phyloP scores from a whole-genome alignment of 2,113 vertebrate genomes.

The Galeopterus variegatus region DNA sequence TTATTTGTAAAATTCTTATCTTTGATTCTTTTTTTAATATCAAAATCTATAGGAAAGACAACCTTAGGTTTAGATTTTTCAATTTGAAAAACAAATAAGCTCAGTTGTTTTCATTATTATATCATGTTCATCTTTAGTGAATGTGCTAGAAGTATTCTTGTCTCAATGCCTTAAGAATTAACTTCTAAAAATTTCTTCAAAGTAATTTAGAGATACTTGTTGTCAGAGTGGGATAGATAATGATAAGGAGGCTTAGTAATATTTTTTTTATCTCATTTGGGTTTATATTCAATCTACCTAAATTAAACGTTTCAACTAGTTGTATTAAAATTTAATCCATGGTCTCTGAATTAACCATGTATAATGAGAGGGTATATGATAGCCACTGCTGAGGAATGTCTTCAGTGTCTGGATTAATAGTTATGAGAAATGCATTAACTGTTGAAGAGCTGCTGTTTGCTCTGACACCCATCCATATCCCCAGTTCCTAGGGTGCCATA shows the following conservation, averaged over 20 bases:
- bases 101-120: not conserved
- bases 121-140: not conserved
- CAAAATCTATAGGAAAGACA: not conserved
- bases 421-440: not conserved
- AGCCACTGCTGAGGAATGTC: not conserved
- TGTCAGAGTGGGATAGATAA: not conserved
- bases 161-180: not conserved
- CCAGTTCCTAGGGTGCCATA: not conserved
- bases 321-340: not conserved
- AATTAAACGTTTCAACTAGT: not conserved
- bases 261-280: not conserved
- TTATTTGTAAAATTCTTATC: slow-evolving; percentile 46
- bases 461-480: not conserved
- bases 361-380: not conserved
- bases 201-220: slow-evolving; percentile 1
- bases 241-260: not conserved
- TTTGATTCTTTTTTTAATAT: not conserved
- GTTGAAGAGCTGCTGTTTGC: not conserved
- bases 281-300: not conserved
- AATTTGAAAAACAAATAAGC: not conserved
- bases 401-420: not conserved
- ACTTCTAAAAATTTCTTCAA: slow-evolving; percentile 10
- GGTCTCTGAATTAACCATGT: not conserved
- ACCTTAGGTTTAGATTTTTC: not conserved
- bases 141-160: not conserved